phyloP scores from a whole-genome alignment of 2,113 vertebrate genomes.

The Acrocephalus arundinaceus region DNA sequence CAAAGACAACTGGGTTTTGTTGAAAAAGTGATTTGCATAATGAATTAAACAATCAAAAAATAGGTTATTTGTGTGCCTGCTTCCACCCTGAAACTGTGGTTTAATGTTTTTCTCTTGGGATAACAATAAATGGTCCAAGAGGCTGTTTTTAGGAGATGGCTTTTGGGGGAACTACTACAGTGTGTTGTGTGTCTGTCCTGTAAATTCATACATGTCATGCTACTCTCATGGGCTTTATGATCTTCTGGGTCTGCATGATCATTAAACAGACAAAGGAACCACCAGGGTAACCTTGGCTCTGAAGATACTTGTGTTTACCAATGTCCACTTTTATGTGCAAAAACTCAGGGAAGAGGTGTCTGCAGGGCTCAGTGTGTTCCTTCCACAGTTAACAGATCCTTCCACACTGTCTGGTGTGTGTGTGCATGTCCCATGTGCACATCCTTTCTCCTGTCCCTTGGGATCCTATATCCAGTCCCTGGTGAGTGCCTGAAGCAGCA shows the following conservation, averaged over 20 bases:
- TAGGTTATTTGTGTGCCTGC: background rate
- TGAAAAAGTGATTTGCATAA: background rate
- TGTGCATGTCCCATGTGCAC: rapidly evolving
- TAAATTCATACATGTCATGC: background rate
- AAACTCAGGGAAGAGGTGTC: background rate
- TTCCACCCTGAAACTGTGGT: background rate
- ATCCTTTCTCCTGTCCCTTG: background rate
- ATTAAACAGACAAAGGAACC: background rate
- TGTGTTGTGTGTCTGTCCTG: background rate
- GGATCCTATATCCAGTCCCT: rapidly evolving
- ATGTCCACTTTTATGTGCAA: background rate
- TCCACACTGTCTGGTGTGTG: background rate
- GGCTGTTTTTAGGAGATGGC: background rate
- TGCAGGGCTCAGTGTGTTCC: background rate
- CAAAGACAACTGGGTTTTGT: background rate
- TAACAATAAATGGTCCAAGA: background rate
- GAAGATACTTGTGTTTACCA: background rate
- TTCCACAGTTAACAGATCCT: background rate
- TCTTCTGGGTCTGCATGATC: background rate
- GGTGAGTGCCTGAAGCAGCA: background rate
- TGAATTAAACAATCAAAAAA: background rate
- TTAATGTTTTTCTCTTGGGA: background rate
- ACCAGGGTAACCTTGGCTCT: background rate
- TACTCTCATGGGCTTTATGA: background rate
- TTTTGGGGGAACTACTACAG: background rate